phyloP scores from a whole-genome alignment of 2,797 vertebrate species.

The Sebastes taczanowskii region DNA sequence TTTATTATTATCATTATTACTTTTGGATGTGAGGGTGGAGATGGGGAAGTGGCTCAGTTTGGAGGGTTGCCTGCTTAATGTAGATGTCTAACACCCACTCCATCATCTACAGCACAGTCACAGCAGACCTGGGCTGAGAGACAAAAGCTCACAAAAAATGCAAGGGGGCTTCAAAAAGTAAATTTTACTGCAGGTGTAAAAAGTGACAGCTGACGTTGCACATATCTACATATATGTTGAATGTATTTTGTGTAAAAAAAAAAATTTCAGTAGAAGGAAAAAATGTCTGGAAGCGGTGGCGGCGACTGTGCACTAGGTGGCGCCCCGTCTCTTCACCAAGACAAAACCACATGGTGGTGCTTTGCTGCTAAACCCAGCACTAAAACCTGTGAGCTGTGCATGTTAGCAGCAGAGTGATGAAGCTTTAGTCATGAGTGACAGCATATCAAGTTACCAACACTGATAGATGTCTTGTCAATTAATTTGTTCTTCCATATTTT shows the following conservation, averaged over 20 bases:
- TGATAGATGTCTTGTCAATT: conserved; percentile 1
- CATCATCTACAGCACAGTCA: not conserved
- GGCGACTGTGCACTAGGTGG: conserved; percentile 81
- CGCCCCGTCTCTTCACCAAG: conserved; percentile 79
- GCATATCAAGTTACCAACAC: not conserved
- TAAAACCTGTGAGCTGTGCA: conserved; percentile 28
- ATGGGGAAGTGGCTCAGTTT: not conserved
- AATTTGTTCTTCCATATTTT: not conserved
- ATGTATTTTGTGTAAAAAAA: conserved; percentile 4
- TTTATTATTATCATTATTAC: not conserved
- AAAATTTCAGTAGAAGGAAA: not conserved
- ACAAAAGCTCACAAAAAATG: not conserved
- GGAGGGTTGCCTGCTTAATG: not conserved
- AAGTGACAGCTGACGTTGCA: not conserved
- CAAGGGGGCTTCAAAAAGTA: not conserved
- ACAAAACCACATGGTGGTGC: conserved; percentile 7
- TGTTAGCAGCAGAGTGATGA: conserved; percentile 4
- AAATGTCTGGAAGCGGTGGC: conserved; percentile 30
- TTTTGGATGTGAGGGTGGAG: not conserved
- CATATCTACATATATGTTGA: not conserved
- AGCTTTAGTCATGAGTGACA: conserved; percentile 30
- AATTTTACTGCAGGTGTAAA: not conserved
- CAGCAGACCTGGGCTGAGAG: not conserved
- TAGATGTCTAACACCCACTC: conserved; percentile 18
- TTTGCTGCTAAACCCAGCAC: conserved; percentile 12